Evolutionary conservation across 2,797 vertebrate genomes (phyloP), one percentile per base, ranked within the genome.

Genomic region (Bufotes viridis): DNA sequence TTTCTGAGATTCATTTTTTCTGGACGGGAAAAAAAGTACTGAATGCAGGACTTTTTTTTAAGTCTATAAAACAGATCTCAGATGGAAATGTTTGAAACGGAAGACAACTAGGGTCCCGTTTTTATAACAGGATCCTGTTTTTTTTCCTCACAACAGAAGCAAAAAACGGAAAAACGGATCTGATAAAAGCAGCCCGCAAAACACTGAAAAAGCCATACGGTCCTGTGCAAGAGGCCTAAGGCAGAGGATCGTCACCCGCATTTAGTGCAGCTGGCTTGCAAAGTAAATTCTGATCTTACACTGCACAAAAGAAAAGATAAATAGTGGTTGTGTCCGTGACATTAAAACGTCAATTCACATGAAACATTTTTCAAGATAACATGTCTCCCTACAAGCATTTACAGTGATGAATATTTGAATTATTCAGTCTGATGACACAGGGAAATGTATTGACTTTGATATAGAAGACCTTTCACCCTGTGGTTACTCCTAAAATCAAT

Each of bases 381-480:
- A 83, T 69, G 72, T 72, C 49, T 82, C 70, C 81, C 78, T 81
- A 85, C 78, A 24, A 84, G 72, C 61, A 67, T 83, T 82, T 78
- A 58, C 84, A 74, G 58, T 67, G 72, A 81, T 29, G 51, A 86
- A 81, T 78, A 63, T 86, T 85, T 89, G 70, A 86, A 85, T 86
- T 75, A 82, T 89, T 82, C 58, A 82, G 80, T 42, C 5, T 29
- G 83, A 76, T 67, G 84, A 85, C 88, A 89, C 51, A 76, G 58
- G 69, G 83, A 86, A 86, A 89, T 85, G 69, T 85, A 84, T 85
- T 85, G 82, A 74, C 70, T 81, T 78, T 69, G 42, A 89, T 75
- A 89, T 63, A 26, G 67, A 81, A 76, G 84, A 89, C 83, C 88
- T 86, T 86, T 89, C 88, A 89, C 88, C 83, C 42, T 61, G 55